Conservation (phyloP, 1,140 invertebrate genomes). For the Sitodiplosis mosellana region DNA sequence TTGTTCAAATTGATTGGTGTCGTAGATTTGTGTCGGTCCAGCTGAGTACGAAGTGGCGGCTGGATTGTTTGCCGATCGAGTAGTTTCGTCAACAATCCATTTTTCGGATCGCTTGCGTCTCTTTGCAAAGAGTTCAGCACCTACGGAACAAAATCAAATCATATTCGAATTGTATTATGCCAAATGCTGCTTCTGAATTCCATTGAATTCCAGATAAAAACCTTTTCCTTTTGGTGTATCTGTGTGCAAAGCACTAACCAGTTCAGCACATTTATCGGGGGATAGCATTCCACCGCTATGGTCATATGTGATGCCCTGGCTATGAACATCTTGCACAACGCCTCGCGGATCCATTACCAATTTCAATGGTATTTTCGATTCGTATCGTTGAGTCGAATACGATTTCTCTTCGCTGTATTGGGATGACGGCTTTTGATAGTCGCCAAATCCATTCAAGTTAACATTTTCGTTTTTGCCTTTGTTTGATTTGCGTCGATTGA, state of each 20-base stretch:
- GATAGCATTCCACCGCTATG: slow-evolving; percentile 35
- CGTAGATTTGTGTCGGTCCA: slow-evolving; percentile 15
- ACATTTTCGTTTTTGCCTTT: slow-evolving; percentile 10
- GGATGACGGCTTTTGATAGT: too few relatives aligned
- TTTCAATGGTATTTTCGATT: slow-evolving; percentile 47
- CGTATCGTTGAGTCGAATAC: too few relatives aligned
- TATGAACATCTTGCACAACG: slow-evolving; percentile 46
- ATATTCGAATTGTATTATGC: too few relatives aligned
- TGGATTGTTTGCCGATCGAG: slow-evolving; percentile 24
- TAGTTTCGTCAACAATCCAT: slow-evolving; percentile 67
- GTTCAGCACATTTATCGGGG: slow-evolving; percentile 49
- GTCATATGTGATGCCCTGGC: slow-evolving; percentile 38
- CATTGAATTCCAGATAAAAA: background rate
- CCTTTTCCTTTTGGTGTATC: slow-evolving; percentile 52
- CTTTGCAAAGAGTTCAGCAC: slow-evolving; percentile 73
- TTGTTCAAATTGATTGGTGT: slow-evolving; percentile 7
- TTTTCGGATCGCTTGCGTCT: slow-evolving; percentile 68
- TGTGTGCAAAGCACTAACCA: slow-evolving; percentile 57
- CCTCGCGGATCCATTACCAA: slow-evolving; percentile 63
- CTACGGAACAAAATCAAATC: slow-evolving; percentile 30
- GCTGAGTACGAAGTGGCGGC: slow-evolving; percentile 20
- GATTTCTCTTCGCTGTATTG: too few relatives aligned
- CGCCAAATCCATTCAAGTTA: slow-evolving; percentile 4
- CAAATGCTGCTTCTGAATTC: background rate
- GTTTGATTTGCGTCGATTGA: background rate